Evolutionary conservation across 2,888 invertebrate species (phyloP).

Genomic region (Caenorhabditis sp.): DNA sequence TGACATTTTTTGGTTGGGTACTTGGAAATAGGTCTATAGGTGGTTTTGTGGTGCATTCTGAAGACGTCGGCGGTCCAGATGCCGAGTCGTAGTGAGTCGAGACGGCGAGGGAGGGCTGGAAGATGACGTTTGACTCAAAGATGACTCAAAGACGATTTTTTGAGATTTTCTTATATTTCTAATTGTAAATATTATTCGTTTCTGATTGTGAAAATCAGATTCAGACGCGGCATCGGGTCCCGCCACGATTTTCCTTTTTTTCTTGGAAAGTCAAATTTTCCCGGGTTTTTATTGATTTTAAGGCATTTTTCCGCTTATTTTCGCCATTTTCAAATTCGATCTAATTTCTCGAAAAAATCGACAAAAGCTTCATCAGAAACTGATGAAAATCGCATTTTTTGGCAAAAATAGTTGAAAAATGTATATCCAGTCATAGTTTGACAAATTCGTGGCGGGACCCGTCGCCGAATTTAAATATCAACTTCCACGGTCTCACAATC

Average conservation of each 20-base stretch:
- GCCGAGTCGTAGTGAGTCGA: conserved; percentile 28
- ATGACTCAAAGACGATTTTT: neutral
- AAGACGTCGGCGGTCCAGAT: neutral
- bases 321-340: too few relatives aligned
- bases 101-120: conserved; percentile 33
- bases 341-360: too few relatives aligned
- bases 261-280: too few relatives aligned
- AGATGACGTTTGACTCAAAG: neutral
- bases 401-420: neutral
- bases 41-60: conserved; percentile 4
- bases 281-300: too few relatives aligned
- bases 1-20: too few relatives aligned
- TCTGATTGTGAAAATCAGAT: too few relatives aligned
- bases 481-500: neutral
- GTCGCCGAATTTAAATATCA: neutral
- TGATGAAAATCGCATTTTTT: conserved; percentile 4
- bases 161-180: too few relatives aligned
- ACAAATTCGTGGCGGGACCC: neutral
- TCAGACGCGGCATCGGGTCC: too few relatives aligned
- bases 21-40: conserved; percentile 29
- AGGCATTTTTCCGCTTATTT: too few relatives aligned
- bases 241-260: too few relatives aligned
- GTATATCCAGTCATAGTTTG: neutral
- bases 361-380: too few relatives aligned
- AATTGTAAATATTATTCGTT: too few relatives aligned